A percentile compares a stretch with the other conserved stretches of the same genome.
Conservation (phyloP, 2,113 vertebrate genomes). For the Apteryx mantelli region DNA sequence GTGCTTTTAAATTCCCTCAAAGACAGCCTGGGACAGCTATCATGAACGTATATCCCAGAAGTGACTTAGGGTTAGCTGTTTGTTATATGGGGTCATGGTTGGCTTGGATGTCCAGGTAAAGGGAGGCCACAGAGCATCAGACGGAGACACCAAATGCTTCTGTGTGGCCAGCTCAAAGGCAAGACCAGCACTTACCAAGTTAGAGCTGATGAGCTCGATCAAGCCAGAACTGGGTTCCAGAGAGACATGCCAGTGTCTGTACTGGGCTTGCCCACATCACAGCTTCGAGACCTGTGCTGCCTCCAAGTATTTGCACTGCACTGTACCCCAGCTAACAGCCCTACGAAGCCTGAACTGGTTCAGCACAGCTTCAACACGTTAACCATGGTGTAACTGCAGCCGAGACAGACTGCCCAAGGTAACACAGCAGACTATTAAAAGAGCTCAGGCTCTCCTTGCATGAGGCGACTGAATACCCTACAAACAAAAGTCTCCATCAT, state of each 20-base stretch:
- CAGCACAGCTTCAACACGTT: background rate
- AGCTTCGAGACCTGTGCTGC: background rate
- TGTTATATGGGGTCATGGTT: background rate
- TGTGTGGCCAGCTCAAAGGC: background rate
- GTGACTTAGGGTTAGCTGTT: background rate
- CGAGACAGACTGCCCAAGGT: fast-evolving
- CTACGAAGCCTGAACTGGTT: fast-evolving
- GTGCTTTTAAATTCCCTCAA: background rate
- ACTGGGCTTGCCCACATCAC: background rate
- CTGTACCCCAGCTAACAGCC: background rate
- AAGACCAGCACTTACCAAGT: background rate
- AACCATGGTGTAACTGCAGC: background rate
- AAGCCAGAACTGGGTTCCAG: background rate
- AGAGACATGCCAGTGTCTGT: background rate
- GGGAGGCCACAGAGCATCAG: background rate
- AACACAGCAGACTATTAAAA: background rate
- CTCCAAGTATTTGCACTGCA: background rate
- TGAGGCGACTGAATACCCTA: background rate
- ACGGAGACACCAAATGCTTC: background rate
- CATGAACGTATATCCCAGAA: background rate
- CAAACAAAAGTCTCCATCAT: background rate
- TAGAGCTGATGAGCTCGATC: background rate
- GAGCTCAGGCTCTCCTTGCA: background rate
- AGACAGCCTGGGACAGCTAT: background rate
- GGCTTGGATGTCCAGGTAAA: background rate